Evolutionary conservation across 2,113 vertebrate genomes (phyloP), one percentile per base, ranked within the genome.

Genomic region (Chionis minor): DNA sequence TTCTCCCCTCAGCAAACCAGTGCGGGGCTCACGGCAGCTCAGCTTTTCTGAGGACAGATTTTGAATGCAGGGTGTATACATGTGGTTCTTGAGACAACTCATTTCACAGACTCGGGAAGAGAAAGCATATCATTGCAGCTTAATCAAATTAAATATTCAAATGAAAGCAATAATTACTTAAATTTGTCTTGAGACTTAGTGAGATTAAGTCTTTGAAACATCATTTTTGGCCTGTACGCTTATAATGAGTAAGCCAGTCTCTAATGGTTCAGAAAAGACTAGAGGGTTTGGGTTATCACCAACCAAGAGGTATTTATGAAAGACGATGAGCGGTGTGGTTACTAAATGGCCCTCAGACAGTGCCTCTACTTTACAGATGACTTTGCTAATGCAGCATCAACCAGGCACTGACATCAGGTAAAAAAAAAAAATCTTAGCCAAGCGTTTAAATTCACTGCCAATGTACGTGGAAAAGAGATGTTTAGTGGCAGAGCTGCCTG

Each of bases 131-230:
- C 56, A 89, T 23, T 94, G 81, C 1, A 0, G 88, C 77, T 97
- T 97, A 97, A 97, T 97, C 93, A 95, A 97, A 97, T 97, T 96
- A 98, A 97, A 96, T 80, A 97, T 94, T 96, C 91, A 96, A 96
- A 97, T 94, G 70, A 97, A 97, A 97, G 90, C 81, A 97, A 94
- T 92, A 95, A 97, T 97, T 97, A 94, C 80, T 97, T 91, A 95
- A 95, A 96, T 97, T 95, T 96, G 90, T 95, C 94, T 95, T 94
- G 84, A 97, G 97, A 97, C 92, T 94, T 74, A 70, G 87, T 86
- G 93, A 93, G 96, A 97, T 86, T 95, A 96, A 97, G 95, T 75
- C 97, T 97, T 93, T 95, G 97, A 97, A 97, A 96, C 80, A 80
- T 72, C 56, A 55, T 80, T 97, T 97, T 96, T 91, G 92, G 97